Conservation (phyloP, 2,888 invertebrate species). For the Lobophora halterata region DNA sequence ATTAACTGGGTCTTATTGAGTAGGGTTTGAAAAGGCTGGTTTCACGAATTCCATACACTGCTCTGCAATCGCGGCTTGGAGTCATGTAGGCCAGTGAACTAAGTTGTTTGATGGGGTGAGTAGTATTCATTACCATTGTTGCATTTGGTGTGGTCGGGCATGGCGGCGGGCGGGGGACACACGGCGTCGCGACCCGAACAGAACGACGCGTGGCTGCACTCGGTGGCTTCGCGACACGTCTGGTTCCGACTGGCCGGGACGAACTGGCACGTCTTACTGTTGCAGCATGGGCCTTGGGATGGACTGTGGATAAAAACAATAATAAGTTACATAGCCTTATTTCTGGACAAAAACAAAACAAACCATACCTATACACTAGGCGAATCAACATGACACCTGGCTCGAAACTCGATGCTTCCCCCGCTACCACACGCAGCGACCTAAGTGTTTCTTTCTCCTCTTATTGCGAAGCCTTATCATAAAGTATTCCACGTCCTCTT, state of each 20-base stretch:
- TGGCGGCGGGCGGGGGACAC: conserved; percentile 91
- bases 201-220: conserved; percentile 93
- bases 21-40: no score
- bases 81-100: no score
- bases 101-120: background rate
- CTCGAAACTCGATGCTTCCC: no score
- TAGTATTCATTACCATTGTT: conserved; percentile 89
- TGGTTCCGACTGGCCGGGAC: conserved; percentile 83
- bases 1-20: no score
- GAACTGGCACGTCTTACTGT: conserved; percentile 88
- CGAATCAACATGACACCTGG: no score
- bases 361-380: background rate
- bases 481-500: no score
- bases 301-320: conserved; percentile 83
- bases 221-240: conserved; percentile 91
- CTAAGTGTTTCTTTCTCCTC: no score
- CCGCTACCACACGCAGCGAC: no score
- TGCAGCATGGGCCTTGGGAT: conserved; percentile 98
- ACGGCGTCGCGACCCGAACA: conserved; percentile 93
- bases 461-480: no score
- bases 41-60: no score
- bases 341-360: background rate
- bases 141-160: conserved; percentile 95
- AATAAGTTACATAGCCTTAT: background rate
- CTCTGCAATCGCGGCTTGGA: background rate